These are phyloP conservation scores for Drosophila dunni DNA, from an alignment of 1,140 invertebrate genomes.

Conservation along the genomic window DNA sequence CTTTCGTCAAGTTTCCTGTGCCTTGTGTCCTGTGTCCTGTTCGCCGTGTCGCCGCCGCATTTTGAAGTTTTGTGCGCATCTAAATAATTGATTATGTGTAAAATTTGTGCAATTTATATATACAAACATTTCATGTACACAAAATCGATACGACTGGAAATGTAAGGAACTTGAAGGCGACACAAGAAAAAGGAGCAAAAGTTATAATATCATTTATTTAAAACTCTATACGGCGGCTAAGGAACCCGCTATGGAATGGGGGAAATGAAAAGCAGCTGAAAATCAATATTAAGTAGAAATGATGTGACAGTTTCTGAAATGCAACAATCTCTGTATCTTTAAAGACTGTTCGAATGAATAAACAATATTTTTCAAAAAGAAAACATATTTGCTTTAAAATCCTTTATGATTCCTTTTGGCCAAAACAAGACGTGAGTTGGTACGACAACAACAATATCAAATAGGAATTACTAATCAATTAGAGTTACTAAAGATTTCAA, in stretches of 20 bases:
- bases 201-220: conserved; percentile 75
- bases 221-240: conserved; percentile 30
- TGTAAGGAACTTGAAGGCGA: conserved; percentile 54
- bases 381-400: neutral
- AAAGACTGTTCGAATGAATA: conserved; percentile 7
- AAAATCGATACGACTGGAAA: conserved; percentile 75
- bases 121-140: conserved; percentile 35
- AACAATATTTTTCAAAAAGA: neutral
- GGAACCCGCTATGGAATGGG: neutral
- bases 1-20: conserved; percentile 1
- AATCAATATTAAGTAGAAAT: conserved; percentile 53
- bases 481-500: no score
- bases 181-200: conserved; percentile 39
- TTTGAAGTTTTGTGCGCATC: conserved; percentile 81
- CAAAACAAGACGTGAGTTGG: no score
- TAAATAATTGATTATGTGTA: conserved; percentile 80
- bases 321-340: conserved; percentile 8
- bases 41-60: conserved; percentile 26
- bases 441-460: no score
- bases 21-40: neutral
- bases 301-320: conserved; percentile 24
- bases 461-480: no score
- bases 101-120: conserved; percentile 70
- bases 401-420: neutral
- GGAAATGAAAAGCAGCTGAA: neutral